Base-by-base conservation (phyloP, 2,797 vertebrate genomes). In the Rhyacichthys aspro region DNA sequence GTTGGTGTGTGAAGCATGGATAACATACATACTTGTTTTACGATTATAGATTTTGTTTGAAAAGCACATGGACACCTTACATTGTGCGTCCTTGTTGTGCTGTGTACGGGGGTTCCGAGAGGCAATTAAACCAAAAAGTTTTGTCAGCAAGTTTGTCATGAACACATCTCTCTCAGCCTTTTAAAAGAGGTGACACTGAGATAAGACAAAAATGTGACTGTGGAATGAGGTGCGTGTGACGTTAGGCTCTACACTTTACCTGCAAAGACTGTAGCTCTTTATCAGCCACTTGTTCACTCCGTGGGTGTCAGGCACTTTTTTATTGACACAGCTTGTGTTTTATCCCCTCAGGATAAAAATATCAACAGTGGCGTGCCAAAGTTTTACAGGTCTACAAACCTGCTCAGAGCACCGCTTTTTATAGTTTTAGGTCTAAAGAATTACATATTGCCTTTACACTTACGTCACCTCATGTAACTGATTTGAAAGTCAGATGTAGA, bases 181-280 rank as follows among this genome's bases (percentile, higher is more conserved):
- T n/a, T n/a, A 63, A 55, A 23, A 48, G n/a, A 48, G 23, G 46
- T 50, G 43, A 19, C 57, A 55, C 34, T 12, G n/a, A 47, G 50
- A 47, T 67, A 49, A 59, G 55, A 50, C 42, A 41, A 11, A 41
- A 41, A 37, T 59, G 57, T 4, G 28, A 60, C 59, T 62, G 55
- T 55, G 33, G 36, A 14, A 54, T 28, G n/a, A 19, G 14, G 18
- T 45, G 41, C 18, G 37, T 9, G 16, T 34, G 59, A n/a, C 41
- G 36, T 42, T 44, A 16, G 8, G 7, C 18, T 43, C 41, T 10
- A 49, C 63, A 52, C 43, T 32, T 5, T 9, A 49, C 15, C 14
- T 36, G 41, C 18, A 12, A 58, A 19, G 42, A 48, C 42, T 43
- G 19, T 58, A 9, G 23, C 18, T 28, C 18, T 36, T 63, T n/a